phyloP scores from a whole-genome alignment of 2,113 vertebrate species.

The Uria aalge region DNA sequence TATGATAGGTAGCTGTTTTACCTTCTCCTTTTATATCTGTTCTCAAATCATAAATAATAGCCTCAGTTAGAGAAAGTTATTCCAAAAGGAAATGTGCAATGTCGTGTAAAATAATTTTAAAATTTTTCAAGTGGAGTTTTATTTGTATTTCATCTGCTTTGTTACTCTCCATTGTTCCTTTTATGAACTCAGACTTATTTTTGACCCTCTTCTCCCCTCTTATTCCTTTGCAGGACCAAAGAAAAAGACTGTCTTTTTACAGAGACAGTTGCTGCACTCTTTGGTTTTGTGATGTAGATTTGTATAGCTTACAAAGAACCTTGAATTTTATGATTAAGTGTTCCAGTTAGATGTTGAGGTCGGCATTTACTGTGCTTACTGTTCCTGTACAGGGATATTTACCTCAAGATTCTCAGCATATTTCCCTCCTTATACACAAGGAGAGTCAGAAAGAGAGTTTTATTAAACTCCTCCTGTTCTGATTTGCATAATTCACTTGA shows the following conservation, averaged over 20 bases:
- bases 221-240: not conserved
- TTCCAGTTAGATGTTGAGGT: constrained; percentile 7
- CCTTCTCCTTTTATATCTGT: not conserved
- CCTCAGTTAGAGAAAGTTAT: not conserved
- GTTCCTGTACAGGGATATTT: constrained; percentile 4
- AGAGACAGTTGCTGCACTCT: not conserved
- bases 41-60: not conserved
- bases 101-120: not conserved
- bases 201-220: not conserved
- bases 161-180: not conserved
- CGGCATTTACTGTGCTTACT: not conserved
- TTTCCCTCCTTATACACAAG: constrained; percentile 15
- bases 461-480: constrained; percentile 56
- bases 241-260: not conserved
- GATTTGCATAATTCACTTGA: constrained; percentile 67
- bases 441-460: constrained; percentile 35
- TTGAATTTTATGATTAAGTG: not conserved
- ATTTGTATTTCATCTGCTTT: not conserved
- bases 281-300: constrained; percentile 8
- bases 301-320: not conserved
- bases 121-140: not conserved
- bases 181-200: not conserved
- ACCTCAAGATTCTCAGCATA: not conserved
- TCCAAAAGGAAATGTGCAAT: not conserved
- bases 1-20: not conserved